Conservation (phyloP, 1,140 invertebrate species). For the Pogonomyrmex barbatus region DNA sequence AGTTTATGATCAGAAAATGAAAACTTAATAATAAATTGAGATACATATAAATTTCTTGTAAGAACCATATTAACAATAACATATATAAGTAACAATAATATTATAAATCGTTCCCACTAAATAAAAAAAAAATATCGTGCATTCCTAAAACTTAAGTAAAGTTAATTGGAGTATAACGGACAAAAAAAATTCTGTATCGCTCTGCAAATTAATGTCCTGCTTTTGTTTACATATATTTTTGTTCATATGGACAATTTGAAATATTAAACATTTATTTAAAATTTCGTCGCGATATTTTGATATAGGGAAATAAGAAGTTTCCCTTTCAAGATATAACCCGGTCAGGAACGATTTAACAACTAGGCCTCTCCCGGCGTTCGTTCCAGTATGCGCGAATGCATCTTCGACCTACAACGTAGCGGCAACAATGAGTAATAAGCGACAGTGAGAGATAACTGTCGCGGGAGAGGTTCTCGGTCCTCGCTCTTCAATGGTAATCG, state of each 20-base stretch:
- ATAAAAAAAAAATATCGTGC: too few species aligned
- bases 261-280: too few species aligned
- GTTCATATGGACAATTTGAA: too few species aligned
- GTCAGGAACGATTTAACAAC: constrained; percentile 43
- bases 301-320: not conserved
- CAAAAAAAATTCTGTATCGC: too few species aligned
- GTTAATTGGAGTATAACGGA: too few species aligned
- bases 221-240: too few species aligned
- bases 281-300: not conserved
- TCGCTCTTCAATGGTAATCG: constrained; percentile 67
- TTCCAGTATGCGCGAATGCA: constrained; percentile 26
- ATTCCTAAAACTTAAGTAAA: too few species aligned
- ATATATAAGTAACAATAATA: too few species aligned
- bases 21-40: not conserved
- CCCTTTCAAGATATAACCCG: constrained; percentile 30
- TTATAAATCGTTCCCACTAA: too few species aligned
- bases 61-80: too few species aligned
- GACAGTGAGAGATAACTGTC: constrained; percentile 58
- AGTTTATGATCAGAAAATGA: not conserved
- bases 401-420: constrained; percentile 39
- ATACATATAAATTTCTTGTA: too few species aligned
- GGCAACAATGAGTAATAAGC: constrained; percentile 51
- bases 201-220: too few species aligned
- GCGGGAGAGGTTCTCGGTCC: constrained; percentile 58
- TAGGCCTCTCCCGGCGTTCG: constrained; percentile 24